phyloP scores from a whole-genome alignment of 2,888 invertebrate species.

The Heterodera filipjevi region DNA sequence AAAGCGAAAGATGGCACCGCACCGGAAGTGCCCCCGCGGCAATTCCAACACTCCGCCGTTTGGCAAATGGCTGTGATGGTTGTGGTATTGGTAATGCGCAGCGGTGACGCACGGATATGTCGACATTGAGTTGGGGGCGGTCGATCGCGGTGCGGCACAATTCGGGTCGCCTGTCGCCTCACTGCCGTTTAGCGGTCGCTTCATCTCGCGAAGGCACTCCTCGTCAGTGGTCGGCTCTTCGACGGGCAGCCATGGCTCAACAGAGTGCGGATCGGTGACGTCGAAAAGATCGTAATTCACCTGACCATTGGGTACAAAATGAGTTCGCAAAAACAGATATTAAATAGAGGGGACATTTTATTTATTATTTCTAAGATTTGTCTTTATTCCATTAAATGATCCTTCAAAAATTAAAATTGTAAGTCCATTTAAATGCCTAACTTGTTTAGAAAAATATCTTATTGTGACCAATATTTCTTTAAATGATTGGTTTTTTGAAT shows the following conservation, averaged over 20 bases:
- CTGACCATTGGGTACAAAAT: conserved; percentile 33
- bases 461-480: no score
- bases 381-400: no score
- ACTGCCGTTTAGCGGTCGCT: conserved; percentile 10
- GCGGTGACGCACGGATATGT: neutral
- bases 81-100: conserved; percentile 29
- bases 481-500: no score
- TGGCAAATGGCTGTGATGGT: conserved; percentile 17
- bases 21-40: neutral
- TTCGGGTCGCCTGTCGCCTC: neutral
- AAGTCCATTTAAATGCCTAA: neutral
- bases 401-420: no score
- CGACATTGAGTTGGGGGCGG: conserved; percentile 28
- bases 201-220: neutral
- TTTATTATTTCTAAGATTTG: no score
- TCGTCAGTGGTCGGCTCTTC: conserved; percentile 15
- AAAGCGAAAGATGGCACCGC: conserved; percentile 2
- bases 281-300: conserved; percentile 52
- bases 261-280: conserved; percentile 35
- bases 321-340: neutral
- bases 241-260: conserved; percentile 43
- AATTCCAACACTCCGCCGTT: neutral
- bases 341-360: no score
- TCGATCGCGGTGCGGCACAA: neutral
- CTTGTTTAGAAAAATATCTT: no score